Conservation (phyloP, 2,797 vertebrate genomes). For the Acanthurus leucopareius region DNA sequence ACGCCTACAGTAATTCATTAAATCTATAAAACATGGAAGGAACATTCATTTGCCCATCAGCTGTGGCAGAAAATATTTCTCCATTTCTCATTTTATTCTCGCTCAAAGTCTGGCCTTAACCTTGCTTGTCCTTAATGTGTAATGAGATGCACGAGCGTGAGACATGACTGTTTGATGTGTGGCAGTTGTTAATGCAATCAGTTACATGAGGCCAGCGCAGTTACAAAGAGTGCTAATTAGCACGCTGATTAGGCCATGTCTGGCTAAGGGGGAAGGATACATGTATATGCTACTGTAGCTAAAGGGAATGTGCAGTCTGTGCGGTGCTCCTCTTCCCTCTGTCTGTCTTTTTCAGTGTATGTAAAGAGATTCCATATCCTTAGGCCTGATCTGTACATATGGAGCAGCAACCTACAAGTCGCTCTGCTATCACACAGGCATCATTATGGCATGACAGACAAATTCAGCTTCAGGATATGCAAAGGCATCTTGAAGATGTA, state of each 20-base stretch:
- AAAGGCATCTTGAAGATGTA: conserved; percentile 18
- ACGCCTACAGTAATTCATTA: conserved; percentile 44
- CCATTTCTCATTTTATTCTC: conserved; percentile 42
- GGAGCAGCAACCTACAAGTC: conserved; percentile 42
- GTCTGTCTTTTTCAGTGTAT: conserved; percentile 29
- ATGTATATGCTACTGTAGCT: conserved; percentile 59
- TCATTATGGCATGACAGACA: conserved; percentile 43
- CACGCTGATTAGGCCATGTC: conserved; percentile 75
- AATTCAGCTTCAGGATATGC: conserved; percentile 39
- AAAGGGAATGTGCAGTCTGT: conserved; percentile 51
- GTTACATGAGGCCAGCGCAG: conserved; percentile 68
- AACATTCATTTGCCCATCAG: conserved; percentile 57
- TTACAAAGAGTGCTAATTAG: conserved; percentile 78
- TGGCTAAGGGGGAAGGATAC: conserved; percentile 68
- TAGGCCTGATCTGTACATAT: conserved; percentile 48
- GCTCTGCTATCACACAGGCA: conserved; percentile 43
- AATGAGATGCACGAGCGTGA: conserved; percentile 73
- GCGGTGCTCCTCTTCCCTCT: conserved; percentile 17
- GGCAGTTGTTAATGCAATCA: conserved; percentile 81
- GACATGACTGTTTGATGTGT: conserved; percentile 76
- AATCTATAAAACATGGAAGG: conserved; percentile 42
- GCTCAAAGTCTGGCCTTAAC: conserved; percentile 62
- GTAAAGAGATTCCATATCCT: conserved; percentile 45
- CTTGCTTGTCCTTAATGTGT: conserved; percentile 68
- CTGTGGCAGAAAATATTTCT: conserved; percentile 52